Conservation (phyloP, 2,113 vertebrate species). For the Otocyon megalotis region DNA sequence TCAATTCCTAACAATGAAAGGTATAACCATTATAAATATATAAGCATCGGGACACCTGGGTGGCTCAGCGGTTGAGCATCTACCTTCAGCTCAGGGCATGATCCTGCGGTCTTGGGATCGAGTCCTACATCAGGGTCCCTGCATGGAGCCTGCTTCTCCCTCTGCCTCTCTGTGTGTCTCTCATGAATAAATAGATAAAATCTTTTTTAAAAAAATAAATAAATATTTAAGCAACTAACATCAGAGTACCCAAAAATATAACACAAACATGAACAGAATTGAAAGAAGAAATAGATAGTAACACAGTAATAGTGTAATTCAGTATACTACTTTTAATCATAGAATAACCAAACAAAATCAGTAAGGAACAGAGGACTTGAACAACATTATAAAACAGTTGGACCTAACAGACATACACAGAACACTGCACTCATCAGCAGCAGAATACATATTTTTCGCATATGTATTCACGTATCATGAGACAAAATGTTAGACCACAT, state of each 20-base stretch:
- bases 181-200: too few relatives aligned
- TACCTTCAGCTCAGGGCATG: too few relatives aligned
- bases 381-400: neutral
- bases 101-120: too few relatives aligned
- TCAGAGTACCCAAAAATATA: neutral
- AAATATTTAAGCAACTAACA: neutral
- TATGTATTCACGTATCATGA: neutral
- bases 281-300: neutral
- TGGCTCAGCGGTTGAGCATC: too few relatives aligned
- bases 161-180: too few relatives aligned
- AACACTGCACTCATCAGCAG: neutral
- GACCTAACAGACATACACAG: neutral
- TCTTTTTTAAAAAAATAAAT: too few relatives aligned
- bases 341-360: neutral
- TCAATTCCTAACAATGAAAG: neutral
- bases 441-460: neutral
- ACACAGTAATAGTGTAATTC: neutral
- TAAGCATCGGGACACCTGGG: neutral
- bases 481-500: neutral
- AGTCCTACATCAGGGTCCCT: too few relatives aligned
- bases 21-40: neutral
- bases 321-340: neutral
- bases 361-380: neutral
- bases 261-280: neutral
- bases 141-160: too few relatives aligned